These are phyloP conservation scores for Heterotis niloticus DNA, from an alignment of 2,113 vertebrate genomes.

Conservation along the genomic window DNA sequence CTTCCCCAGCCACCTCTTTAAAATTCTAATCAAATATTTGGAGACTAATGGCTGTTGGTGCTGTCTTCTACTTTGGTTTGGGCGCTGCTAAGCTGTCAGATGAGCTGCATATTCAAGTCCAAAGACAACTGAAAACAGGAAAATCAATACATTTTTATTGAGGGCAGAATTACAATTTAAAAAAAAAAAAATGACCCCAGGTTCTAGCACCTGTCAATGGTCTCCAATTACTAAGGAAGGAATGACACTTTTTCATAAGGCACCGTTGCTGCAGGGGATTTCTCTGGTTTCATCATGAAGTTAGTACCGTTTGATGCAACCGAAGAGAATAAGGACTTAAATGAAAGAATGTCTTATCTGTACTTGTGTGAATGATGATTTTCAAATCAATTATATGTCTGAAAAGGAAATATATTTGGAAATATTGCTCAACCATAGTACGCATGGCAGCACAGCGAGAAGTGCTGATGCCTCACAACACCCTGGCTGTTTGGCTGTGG, in stretches of 20 bases:
- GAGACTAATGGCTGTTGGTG: not conserved
- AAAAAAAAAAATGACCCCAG: no score
- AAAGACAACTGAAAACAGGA: not conserved
- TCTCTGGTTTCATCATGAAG: not conserved
- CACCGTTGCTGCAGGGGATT: not conserved
- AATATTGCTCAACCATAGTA: no score
- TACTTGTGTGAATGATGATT: no score
- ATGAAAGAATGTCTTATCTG: no score
- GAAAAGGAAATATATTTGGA: no score
- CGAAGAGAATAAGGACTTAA: no score
- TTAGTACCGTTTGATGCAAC: no score
- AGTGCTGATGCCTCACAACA: no score
- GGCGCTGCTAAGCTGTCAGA: not conserved
- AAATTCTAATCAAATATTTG: not conserved
- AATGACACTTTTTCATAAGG: not conserved
- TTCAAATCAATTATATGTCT: no score
- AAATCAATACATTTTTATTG: not conserved
- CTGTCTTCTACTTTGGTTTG: not conserved
- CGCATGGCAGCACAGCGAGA: no score
- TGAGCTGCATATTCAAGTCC: not conserved
- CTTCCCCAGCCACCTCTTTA: not conserved
- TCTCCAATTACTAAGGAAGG: no score
- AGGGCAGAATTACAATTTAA: not conserved
- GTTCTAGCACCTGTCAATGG: not conserved
- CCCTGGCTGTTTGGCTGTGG: no score